These are phyloP conservation scores for Harmothoe impar DNA, from an alignment of 2,888 invertebrate genomes.

Conservation along the genomic window DNA sequence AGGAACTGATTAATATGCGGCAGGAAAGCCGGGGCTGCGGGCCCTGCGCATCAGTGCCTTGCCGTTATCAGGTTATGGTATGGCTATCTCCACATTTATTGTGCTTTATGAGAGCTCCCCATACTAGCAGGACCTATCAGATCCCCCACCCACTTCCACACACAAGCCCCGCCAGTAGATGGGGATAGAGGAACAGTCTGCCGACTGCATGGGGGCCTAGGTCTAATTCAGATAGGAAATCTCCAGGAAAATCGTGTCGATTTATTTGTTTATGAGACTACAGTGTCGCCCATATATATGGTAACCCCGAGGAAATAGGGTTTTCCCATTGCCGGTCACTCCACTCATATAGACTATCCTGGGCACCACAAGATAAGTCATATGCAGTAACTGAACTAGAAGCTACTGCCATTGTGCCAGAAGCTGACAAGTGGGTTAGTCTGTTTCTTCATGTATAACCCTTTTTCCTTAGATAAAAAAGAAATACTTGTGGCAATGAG, in stretches of 20 bases:
- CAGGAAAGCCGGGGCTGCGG: not conserved
- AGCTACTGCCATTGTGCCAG: too few relatives aligned
- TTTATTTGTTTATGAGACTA: conserved; percentile 19
- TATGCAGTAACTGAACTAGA: not conserved
- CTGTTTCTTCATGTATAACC: too few relatives aligned
- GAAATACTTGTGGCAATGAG: too few relatives aligned
- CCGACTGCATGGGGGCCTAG: not conserved
- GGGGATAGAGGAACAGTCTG: not conserved
- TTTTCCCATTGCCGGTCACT: not conserved
- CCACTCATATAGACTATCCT: not conserved
- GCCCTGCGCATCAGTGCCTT: not conserved
- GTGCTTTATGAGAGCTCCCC: conserved; percentile 20
- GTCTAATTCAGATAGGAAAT: conserved; percentile 1
- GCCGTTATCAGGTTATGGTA: conserved; percentile 38
- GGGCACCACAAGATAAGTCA: not conserved
- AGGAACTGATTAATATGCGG: conserved; percentile 43
- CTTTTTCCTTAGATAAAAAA: too few relatives aligned
- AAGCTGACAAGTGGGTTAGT: too few relatives aligned
- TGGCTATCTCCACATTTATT: conserved; percentile 45
- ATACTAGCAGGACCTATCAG: conserved; percentile 10
- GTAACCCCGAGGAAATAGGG: not conserved
- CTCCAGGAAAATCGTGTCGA: conserved; percentile 7
- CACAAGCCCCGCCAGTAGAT: not conserved
- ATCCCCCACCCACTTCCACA: conserved; percentile 14
- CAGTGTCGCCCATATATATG: not conserved